phyloP scores from a whole-genome alignment of 1,140 invertebrate genomes.

The Drosophila ironensis region DNA sequence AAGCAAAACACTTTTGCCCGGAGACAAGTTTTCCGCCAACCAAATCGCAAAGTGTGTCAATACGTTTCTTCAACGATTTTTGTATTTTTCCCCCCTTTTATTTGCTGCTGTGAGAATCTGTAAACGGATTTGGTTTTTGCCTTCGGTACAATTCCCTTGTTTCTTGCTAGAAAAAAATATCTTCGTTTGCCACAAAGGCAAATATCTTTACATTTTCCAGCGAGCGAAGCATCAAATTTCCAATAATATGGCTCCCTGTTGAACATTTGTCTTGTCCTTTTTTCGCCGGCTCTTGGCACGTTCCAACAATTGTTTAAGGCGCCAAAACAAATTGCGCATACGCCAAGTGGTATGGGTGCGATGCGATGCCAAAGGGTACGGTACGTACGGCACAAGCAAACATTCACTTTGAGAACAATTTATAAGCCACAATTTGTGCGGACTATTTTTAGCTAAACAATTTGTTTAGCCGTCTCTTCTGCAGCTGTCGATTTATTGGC shows the following conservation, averaged over 20 bases:
- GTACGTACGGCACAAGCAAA: constrained; percentile 21
- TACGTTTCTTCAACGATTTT: constrained; percentile 13
- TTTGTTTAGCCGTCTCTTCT: constrained; percentile 41
- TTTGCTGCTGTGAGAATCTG: neutral
- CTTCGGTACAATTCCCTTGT: constrained; percentile 24
- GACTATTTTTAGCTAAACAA: constrained; percentile 55
- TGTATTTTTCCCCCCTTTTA: neutral
- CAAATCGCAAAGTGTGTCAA: constrained; percentile 2
- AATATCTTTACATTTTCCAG: constrained; percentile 38
- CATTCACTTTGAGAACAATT: constrained; percentile 41
- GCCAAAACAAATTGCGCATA: constrained; percentile 62
- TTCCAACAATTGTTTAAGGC: constrained; percentile 66
- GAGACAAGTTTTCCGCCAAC: neutral
- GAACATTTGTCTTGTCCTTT: constrained; percentile 60
- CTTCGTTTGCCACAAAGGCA: constrained; percentile 27
- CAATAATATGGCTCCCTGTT: constrained; percentile 75
- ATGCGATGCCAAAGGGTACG: neutral
- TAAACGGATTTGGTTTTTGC: constrained; percentile 32
- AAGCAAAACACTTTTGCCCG: constrained; percentile 24
- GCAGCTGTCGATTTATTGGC: constrained; percentile 46
- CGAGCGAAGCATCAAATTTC: constrained; percentile 61
- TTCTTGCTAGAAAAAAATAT: constrained; percentile 20
- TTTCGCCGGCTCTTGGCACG: constrained; percentile 43
- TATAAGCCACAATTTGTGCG: constrained; percentile 53
- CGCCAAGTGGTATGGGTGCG: constrained; percentile 25